Evolutionary conservation across 1,140 invertebrate genomes (phyloP).

Genomic region (Orchestia grillus): DNA sequence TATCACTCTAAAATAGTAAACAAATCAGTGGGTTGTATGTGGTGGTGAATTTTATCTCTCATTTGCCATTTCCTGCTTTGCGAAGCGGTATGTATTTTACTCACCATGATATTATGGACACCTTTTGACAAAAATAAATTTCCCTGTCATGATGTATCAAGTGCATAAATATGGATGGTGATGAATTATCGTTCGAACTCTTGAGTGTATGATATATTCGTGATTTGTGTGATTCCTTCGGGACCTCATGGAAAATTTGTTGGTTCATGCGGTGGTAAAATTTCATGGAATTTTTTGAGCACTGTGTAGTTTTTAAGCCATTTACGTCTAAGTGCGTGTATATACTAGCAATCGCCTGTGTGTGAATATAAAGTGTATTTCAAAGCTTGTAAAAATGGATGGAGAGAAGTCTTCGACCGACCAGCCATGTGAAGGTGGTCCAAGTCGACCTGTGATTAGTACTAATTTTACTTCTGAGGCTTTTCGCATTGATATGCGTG

Average conservation of each 20-base stretch:
- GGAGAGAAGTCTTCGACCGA: neutral
- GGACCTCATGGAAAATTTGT: neutral
- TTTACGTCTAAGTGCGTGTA: neutral
- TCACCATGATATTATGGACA: slow-evolving; percentile 33
- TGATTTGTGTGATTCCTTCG: neutral
- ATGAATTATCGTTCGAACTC: neutral
- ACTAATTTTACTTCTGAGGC: slow-evolving; percentile 57
- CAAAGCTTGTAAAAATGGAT: neutral
- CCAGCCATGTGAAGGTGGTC: neutral
- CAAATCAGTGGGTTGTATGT: slow-evolving; percentile 43
- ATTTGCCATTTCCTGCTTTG: neutral
- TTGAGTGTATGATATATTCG: neutral
- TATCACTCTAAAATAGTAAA: slow-evolving; percentile 51
- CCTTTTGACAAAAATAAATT: neutral
- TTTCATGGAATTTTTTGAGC: neutral
- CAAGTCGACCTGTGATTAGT: neutral
- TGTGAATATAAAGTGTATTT: neutral
- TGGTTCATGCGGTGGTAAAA: neutral
- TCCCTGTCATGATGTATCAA: too few relatives aligned
- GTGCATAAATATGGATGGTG: slow-evolving; percentile 2
- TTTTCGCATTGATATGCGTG: slow-evolving; percentile 37
- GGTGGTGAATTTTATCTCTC: slow-evolving; percentile 13
- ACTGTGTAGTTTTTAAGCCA: neutral
- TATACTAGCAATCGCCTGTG: neutral
- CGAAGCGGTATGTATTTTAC: slow-evolving; percentile 40